Evolutionary conservation across 2,888 invertebrate species (phyloP).

Genomic region (Gasteruption jaculator): DNA sequence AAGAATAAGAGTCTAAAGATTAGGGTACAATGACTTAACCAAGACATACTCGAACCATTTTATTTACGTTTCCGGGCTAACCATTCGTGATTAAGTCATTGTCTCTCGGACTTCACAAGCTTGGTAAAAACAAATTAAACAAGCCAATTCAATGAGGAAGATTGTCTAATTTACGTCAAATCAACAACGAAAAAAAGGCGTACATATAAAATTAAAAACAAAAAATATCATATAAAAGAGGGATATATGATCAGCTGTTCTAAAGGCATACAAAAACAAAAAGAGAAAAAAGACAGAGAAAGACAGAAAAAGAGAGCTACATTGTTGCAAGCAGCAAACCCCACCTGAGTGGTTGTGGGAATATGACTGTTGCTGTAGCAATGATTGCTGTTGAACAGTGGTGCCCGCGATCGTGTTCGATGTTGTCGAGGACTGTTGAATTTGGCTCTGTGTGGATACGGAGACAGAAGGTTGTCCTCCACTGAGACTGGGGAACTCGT

Average conservation of each 20-base stretch:
- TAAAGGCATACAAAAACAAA: slow-evolving; percentile 13
- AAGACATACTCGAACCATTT: no score
- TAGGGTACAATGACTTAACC: no score
- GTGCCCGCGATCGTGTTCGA: slow-evolving; percentile 37
- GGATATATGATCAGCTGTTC: slow-evolving; percentile 7
- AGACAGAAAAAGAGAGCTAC: slow-evolving; percentile 12
- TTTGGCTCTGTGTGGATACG: slow-evolving; percentile 41
- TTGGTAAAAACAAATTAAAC: no score
- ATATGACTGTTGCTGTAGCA: slow-evolving; percentile 50
- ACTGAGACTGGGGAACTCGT: slow-evolving; percentile 87
- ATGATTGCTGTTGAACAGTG: slow-evolving; percentile 45
- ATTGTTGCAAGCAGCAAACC: slow-evolving; percentile 30
- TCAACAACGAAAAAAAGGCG: no score
- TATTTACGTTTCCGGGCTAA: no score
- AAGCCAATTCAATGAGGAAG: no score
- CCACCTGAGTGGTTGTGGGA: slow-evolving; percentile 47
- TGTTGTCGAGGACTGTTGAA: slow-evolving; percentile 38
- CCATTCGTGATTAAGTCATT: no score
- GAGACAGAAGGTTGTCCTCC: slow-evolving; percentile 38
- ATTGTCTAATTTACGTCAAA: no score
- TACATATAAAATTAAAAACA: no score
- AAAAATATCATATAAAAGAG: no score
- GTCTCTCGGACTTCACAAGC: no score
- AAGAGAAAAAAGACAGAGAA: slow-evolving; percentile 4
- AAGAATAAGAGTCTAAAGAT: no score